phyloP scores from a whole-genome alignment of 2,888 invertebrate genomes.

The Eumacrocentrus americanus region DNA sequence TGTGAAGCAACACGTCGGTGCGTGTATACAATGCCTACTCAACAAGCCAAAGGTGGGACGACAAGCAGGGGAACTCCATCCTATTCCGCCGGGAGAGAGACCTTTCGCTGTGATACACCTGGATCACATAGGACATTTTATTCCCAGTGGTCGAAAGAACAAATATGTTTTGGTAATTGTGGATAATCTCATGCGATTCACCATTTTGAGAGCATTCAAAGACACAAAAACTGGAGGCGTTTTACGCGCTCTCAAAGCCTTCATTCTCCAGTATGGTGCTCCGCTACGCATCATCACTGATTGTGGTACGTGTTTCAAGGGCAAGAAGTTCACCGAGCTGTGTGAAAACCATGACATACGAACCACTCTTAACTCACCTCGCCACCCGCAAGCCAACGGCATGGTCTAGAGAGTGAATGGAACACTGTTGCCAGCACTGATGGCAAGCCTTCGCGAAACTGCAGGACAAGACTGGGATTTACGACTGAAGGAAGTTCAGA shows the following conservation, averaged over 20 bases:
- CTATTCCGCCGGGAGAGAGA: constrained; percentile 31
- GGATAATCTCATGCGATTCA: constrained; percentile 31
- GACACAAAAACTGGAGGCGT: constrained; percentile 30
- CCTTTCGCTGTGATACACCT: constrained; percentile 35
- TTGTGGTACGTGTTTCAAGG: constrained; percentile 29
- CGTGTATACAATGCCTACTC: constrained; percentile 37
- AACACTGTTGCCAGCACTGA: constrained; percentile 31
- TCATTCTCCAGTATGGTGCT: constrained; percentile 28
- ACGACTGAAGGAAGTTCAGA: too few species aligned
- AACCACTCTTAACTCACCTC: constrained; percentile 42
- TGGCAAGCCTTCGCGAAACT: too few species aligned
- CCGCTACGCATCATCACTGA: constrained; percentile 24
- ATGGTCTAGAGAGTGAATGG: constrained; percentile 42
- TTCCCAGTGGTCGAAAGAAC: constrained; percentile 13
- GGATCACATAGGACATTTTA: constrained; percentile 31
- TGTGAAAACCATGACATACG: constrained; percentile 33
- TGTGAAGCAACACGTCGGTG: constrained; percentile 17
- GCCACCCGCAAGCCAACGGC: constrained; percentile 45
- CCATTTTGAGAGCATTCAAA: constrained; percentile 26
- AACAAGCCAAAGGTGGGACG: constrained; percentile 29
- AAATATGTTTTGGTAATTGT: constrained; percentile 30
- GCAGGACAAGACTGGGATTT: too few species aligned
- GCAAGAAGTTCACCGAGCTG: constrained; percentile 29
- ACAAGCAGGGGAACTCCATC: constrained; percentile 32
- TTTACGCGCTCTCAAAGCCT: constrained; percentile 5